Conservation (phyloP, 2,797 vertebrate genomes). For the Cottoperca gobio region DNA sequence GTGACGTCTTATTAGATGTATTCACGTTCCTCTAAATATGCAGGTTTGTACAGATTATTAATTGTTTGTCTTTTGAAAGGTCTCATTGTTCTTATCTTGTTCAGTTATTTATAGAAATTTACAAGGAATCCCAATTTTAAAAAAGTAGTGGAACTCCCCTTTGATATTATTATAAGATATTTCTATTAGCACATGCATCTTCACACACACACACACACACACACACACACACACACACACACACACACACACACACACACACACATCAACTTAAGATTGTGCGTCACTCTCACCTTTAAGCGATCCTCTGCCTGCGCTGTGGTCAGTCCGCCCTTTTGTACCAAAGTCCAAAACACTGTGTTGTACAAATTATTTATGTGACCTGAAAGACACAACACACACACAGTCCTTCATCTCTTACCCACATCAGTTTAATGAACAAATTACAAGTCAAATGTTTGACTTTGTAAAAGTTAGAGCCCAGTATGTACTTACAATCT, state of each 20-base stretch:
- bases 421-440: neutral
- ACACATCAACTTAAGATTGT: neutral
- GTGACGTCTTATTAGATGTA: neutral
- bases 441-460: neutral
- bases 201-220: neutral
- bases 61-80: neutral
- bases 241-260: neutral
- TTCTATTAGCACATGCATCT: neutral
- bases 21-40: neutral
- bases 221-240: neutral
- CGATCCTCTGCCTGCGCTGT: slow-evolving; percentile 90
- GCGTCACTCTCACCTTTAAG: slow-evolving; percentile 85
- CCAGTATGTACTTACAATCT: slow-evolving; percentile 89
- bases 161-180: neutral
- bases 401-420: neutral
- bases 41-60: neutral
- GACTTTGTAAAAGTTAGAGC: neutral
- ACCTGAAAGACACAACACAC: slow-evolving; percentile 80
- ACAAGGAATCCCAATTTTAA: neutral
- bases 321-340: slow-evolving; percentile 91
- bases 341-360: slow-evolving; percentile 96
- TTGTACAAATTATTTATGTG: slow-evolving; percentile 98
- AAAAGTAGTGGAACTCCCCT: neutral
- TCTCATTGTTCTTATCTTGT: neutral
- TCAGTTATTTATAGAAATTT: neutral